Base-by-base conservation (phyloP, 2,113 vertebrate genomes). In the Charina bottae region DNA sequence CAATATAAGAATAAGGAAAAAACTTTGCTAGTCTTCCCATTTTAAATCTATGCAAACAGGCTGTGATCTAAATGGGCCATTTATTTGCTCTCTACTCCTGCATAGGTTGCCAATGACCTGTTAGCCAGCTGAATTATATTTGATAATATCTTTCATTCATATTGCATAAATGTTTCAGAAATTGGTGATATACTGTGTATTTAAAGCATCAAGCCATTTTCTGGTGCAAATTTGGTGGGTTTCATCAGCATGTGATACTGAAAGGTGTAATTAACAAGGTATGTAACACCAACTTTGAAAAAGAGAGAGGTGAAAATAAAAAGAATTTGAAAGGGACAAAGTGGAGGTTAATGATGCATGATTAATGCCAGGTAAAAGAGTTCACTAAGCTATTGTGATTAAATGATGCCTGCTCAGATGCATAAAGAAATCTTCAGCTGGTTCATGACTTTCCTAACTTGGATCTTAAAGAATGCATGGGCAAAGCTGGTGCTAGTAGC, bases 321-420 rank as follows among this genome's bases (percentile, higher is more conserved):
- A 86, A 89, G n/a, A 85, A 92, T 95, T 95, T 96, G 83, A 94
- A 95, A 96, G 92, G 90, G 94, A 94, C 93, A 96, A 94, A 92
- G 94, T 54, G n/a, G 92, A 95, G 88, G 93, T 95, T 96, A 96
- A 95, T 95, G 94, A 94, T 94, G 88, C 90, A 87, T 96, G 93
- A 94, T 96, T 95, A 97, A 96, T 62, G 91, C 84, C 83, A 94
- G 93, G 94, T 93, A 94, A 85, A 95, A 96, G 92, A 91, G 33
- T 94, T 96, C 94, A 93, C 93, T 95, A 94, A 96, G 58, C 95
- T 96, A 94, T 96, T 96, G 55, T 96, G 95, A 93, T 89, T 94
- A 72, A 89, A 23, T 93, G 94, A 94, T 92, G 85, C 88, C 91
- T 95, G 92, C 87, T 94, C 94, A 85, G 59, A 92, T 92, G 90